A percentile compares a stretch with the other conserved stretches of the same genome.
Evolutionary conservation across 2,113 vertebrate species (phyloP).

Genomic region (Cathartes aura): DNA sequence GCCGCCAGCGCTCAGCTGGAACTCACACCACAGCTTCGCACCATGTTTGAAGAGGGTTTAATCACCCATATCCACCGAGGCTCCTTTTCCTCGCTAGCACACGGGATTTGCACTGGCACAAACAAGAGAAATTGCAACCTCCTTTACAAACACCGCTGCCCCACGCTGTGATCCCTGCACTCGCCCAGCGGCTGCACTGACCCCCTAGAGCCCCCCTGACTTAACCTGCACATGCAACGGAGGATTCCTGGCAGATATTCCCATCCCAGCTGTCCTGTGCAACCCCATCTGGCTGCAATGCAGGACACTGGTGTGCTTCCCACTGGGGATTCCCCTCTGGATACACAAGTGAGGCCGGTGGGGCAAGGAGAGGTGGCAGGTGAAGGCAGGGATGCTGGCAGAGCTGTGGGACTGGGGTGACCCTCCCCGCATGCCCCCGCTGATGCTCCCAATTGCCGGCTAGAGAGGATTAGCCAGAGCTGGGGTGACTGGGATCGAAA

Average conservation of each 20-base stretch:
- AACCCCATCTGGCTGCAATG: fast-evolving
- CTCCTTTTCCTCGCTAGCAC: fast-evolving
- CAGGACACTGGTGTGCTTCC: not conserved
- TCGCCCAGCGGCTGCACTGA: not conserved
- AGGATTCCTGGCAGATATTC: not conserved
- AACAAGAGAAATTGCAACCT: not conserved
- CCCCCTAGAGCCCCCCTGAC: not conserved
- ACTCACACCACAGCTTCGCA: not conserved
- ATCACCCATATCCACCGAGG: not conserved
- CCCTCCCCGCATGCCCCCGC: fast-evolving
- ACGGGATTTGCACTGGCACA: not conserved
- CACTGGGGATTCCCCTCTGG: not conserved
- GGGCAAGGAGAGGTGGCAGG: not conserved
- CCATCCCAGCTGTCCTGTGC: not conserved
- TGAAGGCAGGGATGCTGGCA: not conserved
- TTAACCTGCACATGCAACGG: fast-evolving
- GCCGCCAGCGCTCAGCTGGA: not conserved
- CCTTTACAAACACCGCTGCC: not conserved
- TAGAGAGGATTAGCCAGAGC: not conserved
- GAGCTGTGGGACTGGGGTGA: not conserved
- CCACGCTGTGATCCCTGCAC: not conserved
- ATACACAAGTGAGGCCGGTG: not conserved
- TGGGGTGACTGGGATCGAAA: not conserved
- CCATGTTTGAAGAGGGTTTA: not conserved
- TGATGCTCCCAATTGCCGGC: not conserved